Base-by-base conservation (phyloP, 2,888 invertebrate species). In the Eristalis arbustorum region DNA sequence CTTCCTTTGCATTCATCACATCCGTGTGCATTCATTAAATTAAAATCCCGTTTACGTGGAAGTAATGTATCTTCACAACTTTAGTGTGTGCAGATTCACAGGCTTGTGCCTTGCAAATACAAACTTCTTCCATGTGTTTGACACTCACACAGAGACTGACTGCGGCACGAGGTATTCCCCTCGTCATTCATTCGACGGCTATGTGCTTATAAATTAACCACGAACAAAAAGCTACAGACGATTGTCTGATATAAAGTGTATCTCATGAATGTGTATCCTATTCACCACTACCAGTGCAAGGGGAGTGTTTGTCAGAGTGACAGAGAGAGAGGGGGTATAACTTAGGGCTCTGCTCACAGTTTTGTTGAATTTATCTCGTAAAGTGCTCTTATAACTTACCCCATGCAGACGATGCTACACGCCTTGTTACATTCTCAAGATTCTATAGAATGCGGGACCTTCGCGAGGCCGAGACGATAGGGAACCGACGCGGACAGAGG, bases 371-470 rank as follows among this genome's bases (percentile, higher is more conserved):
- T 83, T 87, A 83, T 87, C 78, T 75, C 64, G 78, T 67, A 75
- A 83, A 87, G 78, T 78, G 83, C 83, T 83, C 83, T 87, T 72
- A 75, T 75, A 87, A 79, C 68, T 87, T 87, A 87, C 75, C 75
- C 87, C 87, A 78, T 82, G 74, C 83, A 73, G 77, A 85, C 74
- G 77, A 62, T 18, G 31, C 34, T 31, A 28, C 78, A 56, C 62
- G 87, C 87, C 78, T 57, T 71, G 82, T 72, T 87, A 78, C 83
- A 75, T 67, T 71, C 68, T 87, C 75, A 40, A 72, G 83, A 85
- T 66, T 25, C 23, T 59, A 18, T 18, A 13, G 67, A 62, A 62
- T 63, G 18, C 37, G 13, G 49, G 49, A 66, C 62, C 40, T 42
- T 42, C 18, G 42, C 4, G 42, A 42, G 42, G 6, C 42, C 18